phyloP scores from a whole-genome alignment of 2,888 invertebrate species.

The Didymodactylos carnosus region DNA sequence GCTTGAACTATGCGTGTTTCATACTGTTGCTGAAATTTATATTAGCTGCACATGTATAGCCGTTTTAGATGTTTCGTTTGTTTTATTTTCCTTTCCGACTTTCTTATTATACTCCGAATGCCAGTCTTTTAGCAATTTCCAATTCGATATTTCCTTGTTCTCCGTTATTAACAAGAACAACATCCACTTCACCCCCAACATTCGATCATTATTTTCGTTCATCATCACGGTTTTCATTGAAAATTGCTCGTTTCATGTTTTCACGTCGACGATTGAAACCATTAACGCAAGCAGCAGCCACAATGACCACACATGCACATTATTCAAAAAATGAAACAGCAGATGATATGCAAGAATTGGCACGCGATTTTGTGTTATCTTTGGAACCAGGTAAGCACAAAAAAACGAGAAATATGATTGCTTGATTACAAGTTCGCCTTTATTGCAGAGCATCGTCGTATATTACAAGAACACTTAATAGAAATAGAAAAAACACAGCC shows the following conservation, averaged over 20 bases:
- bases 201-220: neutral
- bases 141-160: no score
- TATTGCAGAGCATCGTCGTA: neutral
- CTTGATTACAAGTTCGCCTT: neutral
- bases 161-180: no score
- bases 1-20: no score
- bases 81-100: no score
- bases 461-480: neutral
- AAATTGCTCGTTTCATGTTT: neutral
- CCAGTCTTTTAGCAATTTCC: no score
- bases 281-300: neutral
- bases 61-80: no score
- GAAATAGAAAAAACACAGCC: neutral
- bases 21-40: no score
- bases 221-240: neutral
- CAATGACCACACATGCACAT: neutral
- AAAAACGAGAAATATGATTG: neutral
- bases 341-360: neutral
- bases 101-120: no score
- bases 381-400: neutral
- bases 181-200: neutral
- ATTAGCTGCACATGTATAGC: no score
- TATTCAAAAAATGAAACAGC: neutral
- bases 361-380: neutral
- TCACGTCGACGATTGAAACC: neutral